Evolutionary conservation across 2,888 invertebrate species (phyloP), one percentile per base, ranked within the genome.

Genomic region (Cataglyphis cursor): DNA sequence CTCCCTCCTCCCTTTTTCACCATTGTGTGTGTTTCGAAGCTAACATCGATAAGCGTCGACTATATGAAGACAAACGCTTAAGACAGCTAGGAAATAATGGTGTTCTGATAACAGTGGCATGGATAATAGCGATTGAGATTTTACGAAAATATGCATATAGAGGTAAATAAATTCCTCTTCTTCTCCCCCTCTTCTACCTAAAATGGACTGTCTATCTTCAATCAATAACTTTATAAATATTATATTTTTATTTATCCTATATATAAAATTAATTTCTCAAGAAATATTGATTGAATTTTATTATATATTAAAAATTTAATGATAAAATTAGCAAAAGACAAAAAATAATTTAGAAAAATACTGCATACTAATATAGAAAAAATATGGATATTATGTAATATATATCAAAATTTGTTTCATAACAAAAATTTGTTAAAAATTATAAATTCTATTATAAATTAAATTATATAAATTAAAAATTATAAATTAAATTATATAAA

Each of bases 1-100:
- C n/a, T 31, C 48, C 41, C 61, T 48, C 35, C 28, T 74, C 54
- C 6, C 41, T 15, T 21, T 35, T 9, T 18, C 10, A 31, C 24
- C 15, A n/a, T 81, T 72, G 68, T 41, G n/a, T 38, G 28, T 57
- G 57, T 59, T 70, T 80, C 68, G 68, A 84, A 84, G 72, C 68
- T 82, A 85, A 88, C 88, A 89, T 89, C 88, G 84, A 89, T 89
- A 89, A 88, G 38, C 81, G 66, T 74, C 21, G 81, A 66, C 80
- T 35, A 10, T 81, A 54, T 51, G 83, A 76, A 54, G 85, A 81
- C 73, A 76, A 64, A n/a, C 73, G 74, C 76, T 83, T 48, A 86
- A 86, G 81, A 75, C 75, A 73, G 44, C 61, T 61, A 38, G 31
- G 57, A 78, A 81, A 85, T 85, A 87, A 88, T 88, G 75, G 72